phyloP scores from a whole-genome alignment of 2,797 vertebrate genomes.

The Gastrophryne carolinensis region DNA sequence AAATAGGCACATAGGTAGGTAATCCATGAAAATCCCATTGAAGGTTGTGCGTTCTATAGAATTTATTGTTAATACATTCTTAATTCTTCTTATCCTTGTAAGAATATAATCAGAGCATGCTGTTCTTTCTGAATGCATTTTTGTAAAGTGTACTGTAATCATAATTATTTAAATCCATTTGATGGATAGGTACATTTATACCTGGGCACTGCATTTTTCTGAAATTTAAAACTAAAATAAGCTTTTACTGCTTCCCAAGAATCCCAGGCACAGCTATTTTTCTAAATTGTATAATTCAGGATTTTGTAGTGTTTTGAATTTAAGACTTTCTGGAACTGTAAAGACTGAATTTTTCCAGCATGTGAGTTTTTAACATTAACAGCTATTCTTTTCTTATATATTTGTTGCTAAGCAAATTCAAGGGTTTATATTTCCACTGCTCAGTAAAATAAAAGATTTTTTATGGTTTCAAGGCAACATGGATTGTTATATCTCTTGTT shows the following conservation, averaged over 20 bases:
- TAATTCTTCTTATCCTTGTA: not conserved
- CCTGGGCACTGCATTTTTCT: not conserved
- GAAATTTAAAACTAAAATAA: constrained; percentile 6
- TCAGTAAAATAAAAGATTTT: not conserved
- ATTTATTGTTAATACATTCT: constrained; percentile 1
- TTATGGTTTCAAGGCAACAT: no score
- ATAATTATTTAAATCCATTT: constrained; percentile 26
- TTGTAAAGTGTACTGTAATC: not conserved
- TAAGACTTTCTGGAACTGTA: not conserved
- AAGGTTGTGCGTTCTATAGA: not conserved
- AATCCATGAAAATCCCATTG: not conserved
- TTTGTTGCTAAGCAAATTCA: not conserved
- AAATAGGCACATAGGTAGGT: not conserved
- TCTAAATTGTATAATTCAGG: not conserved
- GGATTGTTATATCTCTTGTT: no score
- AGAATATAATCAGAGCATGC: constrained; percentile 11
- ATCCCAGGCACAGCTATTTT: not conserved
- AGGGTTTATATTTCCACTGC: not conserved
- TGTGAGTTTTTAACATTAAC: not conserved
- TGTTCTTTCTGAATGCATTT: constrained; percentile 11
- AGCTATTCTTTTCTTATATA: not conserved
- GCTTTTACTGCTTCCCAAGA: not conserved
- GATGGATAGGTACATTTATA: constrained; percentile 21
- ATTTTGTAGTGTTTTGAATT: not conserved
- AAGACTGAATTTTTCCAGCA: not conserved